Evolutionary conservation across 2,797 vertebrate species (phyloP).

Genomic region (Ptychobarbus kaznakovi): DNA sequence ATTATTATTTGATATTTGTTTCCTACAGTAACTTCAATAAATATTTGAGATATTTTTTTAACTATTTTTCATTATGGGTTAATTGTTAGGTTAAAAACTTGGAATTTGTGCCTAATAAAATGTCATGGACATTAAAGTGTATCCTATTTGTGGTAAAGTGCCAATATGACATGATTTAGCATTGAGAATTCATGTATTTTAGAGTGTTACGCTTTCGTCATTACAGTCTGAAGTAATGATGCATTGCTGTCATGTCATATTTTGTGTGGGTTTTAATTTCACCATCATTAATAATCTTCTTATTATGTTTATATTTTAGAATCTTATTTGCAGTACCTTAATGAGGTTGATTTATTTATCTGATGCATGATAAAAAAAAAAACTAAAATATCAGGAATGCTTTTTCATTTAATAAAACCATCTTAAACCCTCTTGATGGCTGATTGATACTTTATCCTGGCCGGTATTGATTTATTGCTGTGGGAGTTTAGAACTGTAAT

Average conservation of each 20-base stretch:
- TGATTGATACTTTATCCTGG: constrained; percentile 10
- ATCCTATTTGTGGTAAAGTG: background rate
- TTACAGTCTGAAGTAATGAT: background rate
- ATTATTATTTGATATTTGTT: background rate
- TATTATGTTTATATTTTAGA: background rate
- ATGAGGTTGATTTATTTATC: background rate
- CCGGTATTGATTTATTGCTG: constrained; percentile 10
- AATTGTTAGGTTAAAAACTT: background rate
- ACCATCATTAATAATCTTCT: background rate
- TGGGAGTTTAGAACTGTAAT: background rate
- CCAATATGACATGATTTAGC: background rate
- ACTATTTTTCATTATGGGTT: background rate
- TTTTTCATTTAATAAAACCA: constrained; percentile 24
- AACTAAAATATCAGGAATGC: background rate
- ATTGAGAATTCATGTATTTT: constrained; percentile 1
- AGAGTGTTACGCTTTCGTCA: background rate
- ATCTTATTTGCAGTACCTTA: background rate
- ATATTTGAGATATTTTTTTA: background rate
- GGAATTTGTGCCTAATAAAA: background rate
- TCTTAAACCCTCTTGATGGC: background rate
- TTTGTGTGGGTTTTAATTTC: background rate
- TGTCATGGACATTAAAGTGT: background rate
- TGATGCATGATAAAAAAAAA: background rate
- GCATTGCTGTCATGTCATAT: background rate
- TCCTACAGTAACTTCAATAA: background rate